These are phyloP conservation scores for Zoanthus sociatus DNA, from an alignment of 92 coral and sea anemone genomes.

Conservation along the genomic window DNA sequence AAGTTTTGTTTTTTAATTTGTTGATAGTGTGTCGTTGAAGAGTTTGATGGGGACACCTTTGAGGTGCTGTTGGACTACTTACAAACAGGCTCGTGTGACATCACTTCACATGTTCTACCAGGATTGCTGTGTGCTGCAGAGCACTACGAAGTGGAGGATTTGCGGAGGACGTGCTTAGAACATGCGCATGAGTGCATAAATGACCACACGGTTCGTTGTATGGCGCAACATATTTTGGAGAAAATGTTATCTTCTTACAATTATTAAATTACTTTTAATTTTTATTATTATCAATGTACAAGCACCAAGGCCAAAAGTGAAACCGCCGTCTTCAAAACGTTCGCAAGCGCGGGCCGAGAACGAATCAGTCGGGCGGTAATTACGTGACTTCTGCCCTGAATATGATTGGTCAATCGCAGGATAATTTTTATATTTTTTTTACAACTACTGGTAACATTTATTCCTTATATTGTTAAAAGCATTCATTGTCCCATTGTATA, in stretches of 20 bases:
- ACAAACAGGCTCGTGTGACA: conserved; percentile 85
- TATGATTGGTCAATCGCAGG: no score
- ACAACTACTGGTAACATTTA: no score
- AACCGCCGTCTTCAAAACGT: no score
- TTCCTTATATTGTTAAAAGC: no score
- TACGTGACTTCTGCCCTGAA: no score
- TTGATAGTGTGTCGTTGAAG: conserved; percentile 72
- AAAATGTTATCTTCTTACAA: not conserved
- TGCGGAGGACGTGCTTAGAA: conserved; percentile 79
- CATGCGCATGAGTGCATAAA: conserved; percentile 71
- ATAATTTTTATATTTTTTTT: no score
- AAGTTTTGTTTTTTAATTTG: not conserved
- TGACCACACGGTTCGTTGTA: conserved; percentile 48
- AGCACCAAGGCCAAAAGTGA: no score
- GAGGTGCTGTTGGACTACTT: conserved; percentile 84
- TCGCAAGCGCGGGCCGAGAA: no score
- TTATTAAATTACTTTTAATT: no score
- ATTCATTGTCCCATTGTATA: no score
- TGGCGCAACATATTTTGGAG: not conserved
- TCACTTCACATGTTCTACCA: conserved; percentile 79
- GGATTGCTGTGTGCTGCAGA: conserved; percentile 95
- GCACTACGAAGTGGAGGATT: conserved; percentile 83
- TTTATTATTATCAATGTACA: no score
- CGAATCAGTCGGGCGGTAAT: no score
- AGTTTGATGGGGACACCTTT: conserved; percentile 90